Evolutionary conservation across 1,140 invertebrate species (phyloP).

Genomic region (Pseudomyrmex gracilis): DNA sequence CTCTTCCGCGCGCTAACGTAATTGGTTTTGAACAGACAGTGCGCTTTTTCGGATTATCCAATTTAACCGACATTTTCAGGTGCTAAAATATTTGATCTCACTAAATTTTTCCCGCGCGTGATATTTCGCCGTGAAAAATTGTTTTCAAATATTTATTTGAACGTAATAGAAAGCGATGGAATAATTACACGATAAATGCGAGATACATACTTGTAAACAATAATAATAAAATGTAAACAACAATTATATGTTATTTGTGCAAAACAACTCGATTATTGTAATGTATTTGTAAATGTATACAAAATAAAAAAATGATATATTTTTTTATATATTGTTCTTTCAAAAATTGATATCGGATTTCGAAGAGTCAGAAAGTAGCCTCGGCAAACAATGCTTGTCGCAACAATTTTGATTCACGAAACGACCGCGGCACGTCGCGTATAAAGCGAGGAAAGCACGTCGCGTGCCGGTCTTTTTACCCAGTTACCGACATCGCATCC

Average conservation of each 20-base stretch:
- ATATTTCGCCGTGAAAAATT: too few relatives aligned
- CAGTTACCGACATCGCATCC: slow-evolving; percentile 24
- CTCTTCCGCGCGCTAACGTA: background rate
- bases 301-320: background rate
- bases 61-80: background rate
- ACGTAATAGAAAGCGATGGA: background rate
- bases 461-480: slow-evolving; percentile 30
- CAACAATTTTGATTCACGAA: slow-evolving; percentile 46
- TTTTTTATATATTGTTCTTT: background rate
- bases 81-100: background rate
- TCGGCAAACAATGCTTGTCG: background rate
- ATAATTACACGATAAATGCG: background rate
- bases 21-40: slow-evolving; percentile 15
- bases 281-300: background rate
- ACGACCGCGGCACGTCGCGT: background rate
- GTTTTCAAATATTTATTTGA: slow-evolving; percentile 17
- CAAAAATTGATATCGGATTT: background rate
- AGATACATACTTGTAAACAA: background rate
- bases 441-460: slow-evolving; percentile 23
- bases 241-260: background rate
- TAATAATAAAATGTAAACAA: slow-evolving; percentile 18
- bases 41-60: slow-evolving; percentile 12
- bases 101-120: too few relatives aligned
- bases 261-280: background rate
- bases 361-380: background rate